Percentiles rank a stretch among this genome's conserved stretches.
Conservation (phyloP, 2,113 vertebrate species). For the Pandion haliaetus region DNA sequence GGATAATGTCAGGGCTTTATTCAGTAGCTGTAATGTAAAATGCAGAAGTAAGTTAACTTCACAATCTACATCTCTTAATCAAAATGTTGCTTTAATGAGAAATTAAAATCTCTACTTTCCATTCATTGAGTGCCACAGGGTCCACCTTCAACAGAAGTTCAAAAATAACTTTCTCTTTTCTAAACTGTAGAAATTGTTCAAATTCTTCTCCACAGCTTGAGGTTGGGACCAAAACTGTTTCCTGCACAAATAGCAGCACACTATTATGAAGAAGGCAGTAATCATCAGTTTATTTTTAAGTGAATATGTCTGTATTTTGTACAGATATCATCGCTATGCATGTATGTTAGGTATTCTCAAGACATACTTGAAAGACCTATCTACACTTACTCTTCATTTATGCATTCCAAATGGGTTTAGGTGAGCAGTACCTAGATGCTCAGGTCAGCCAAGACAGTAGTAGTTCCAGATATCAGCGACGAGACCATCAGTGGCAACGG, state of each 20-base stretch:
- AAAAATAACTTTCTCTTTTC: background rate
- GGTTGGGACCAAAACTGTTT: background rate
- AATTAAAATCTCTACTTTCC: background rate
- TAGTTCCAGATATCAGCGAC: background rate
- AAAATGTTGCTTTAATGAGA: background rate
- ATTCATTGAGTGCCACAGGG: background rate
- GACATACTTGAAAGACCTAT: background rate
- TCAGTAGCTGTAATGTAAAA: background rate
- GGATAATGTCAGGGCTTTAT: background rate
- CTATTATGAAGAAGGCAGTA: background rate
- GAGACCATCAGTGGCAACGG: too few relatives aligned
- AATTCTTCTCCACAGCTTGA: background rate
- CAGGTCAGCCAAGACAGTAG: background rate
- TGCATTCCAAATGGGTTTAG: background rate
- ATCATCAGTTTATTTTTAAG: background rate
- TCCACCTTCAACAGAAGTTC: background rate
- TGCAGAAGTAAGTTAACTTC: background rate
- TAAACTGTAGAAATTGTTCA: background rate
- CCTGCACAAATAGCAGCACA: background rate
- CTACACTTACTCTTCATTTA: background rate
- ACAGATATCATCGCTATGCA: background rate
- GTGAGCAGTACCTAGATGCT: background rate
- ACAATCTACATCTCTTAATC: background rate
- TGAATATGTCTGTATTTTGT: background rate
- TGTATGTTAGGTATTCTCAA: background rate